Evolutionary conservation across 2,888 invertebrate genomes (phyloP).

Genomic region (Nomada goodeniana): DNA sequence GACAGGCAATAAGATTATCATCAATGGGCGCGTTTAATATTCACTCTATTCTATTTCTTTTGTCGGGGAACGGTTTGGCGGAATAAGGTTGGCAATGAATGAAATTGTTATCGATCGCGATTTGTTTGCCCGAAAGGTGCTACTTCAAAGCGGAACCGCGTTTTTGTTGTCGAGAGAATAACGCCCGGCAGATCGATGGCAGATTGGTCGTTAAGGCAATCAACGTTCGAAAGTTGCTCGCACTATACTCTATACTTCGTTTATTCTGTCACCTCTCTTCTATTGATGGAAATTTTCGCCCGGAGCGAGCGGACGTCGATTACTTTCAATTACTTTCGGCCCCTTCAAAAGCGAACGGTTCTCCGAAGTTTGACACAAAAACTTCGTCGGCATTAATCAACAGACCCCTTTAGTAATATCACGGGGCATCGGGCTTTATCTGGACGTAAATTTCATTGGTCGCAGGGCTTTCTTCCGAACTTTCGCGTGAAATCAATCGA

Average conservation of each 20-base stretch:
- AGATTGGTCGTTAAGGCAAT: conserved; percentile 6
- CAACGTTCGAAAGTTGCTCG: not conserved
- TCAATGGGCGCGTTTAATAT: not conserved
- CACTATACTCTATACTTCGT: too few relatives aligned
- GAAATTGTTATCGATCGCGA: not conserved
- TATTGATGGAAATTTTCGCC: not conserved
- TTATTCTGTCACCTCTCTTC: too few relatives aligned
- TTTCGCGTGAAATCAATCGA: conserved; percentile 7
- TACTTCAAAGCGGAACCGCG: not conserved
- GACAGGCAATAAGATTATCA: not conserved
- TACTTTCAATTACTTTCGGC: not conserved
- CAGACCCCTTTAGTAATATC: not conserved
- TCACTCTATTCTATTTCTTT: not conserved
- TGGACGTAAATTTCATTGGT: not conserved
- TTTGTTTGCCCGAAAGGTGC: not conserved
- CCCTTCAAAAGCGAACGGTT: not conserved
- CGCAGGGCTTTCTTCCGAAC: not conserved
- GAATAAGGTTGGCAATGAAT: not conserved
- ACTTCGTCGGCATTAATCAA: not conserved
- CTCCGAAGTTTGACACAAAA: not conserved
- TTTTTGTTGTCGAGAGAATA: not conserved
- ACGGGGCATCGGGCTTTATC: not conserved
- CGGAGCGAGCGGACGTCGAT: not conserved
- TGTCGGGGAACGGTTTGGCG: not conserved
- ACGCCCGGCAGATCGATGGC: conserved; percentile 9